Conservation (phyloP, 2,113 vertebrate species). For the Stegostoma tigrinum region DNA sequence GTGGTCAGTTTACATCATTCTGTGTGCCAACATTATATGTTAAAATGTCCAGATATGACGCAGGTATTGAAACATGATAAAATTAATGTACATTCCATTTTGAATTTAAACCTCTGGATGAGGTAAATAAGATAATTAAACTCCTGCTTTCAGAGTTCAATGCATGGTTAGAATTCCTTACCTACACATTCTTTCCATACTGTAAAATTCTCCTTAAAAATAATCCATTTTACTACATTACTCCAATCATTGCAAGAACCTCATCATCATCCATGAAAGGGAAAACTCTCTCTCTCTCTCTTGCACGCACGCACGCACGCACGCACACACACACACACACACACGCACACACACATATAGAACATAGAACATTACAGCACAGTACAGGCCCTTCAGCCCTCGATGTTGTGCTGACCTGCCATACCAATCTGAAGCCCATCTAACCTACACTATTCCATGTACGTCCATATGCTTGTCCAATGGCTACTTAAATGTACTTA, state of each 20-base stretch:
- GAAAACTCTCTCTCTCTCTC: no score
- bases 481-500: no score
- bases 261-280: background rate
- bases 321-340: no score
- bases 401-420: no score
- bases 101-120: background rate
- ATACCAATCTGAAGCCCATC: no score
- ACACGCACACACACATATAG: no score
- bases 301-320: no score
- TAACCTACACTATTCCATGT: no score
- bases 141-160: background rate
- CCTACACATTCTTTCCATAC: background rate
- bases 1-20: conserved; percentile 33
- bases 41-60: conserved; percentile 5
- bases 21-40: conserved; percentile 22
- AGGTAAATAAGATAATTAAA: background rate
- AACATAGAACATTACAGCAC: no score
- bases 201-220: background rate
- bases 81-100: background rate
- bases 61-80: conserved; percentile 11
- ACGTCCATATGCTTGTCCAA: no score
- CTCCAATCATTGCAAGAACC: background rate
- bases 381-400: no score
- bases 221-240: background rate
- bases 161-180: background rate